Evolutionary conservation across 2,797 vertebrate genomes (phyloP), one percentile per base, ranked within the genome.

Genomic region (Falco rusticolus): DNA sequence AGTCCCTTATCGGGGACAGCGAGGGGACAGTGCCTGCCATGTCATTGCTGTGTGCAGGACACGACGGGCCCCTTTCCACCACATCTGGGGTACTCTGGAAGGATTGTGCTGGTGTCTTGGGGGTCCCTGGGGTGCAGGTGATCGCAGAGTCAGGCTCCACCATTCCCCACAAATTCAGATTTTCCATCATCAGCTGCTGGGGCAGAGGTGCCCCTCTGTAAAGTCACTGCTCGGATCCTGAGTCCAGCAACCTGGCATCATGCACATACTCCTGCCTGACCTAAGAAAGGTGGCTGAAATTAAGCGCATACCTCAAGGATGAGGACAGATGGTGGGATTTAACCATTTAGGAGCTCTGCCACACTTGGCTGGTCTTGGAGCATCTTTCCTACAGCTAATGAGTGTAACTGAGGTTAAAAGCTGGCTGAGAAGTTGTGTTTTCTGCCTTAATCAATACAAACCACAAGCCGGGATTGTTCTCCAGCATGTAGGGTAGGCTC

Each of bases 51-150:
- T 5, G 16, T 21, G 26, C 0, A 1, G 11, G 45, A 24, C 5
- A 0, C 1, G 1, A 2, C 9, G 29, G 26, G 15, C 6, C 29
- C 14, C 50, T 48, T 69, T 11, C 53, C 47, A 12, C 16, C 19
- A 50, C 29, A 3, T 2, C 13, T 71, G n/a, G 34, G 29, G 13
- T 29, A 16, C 39, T 66, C 78, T 39, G 60, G 37, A 45, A 75
- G 25, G 37, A 14, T 3, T 6, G 43, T 56, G 56, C 29, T 84
- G 65, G 24, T 66, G 68, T 43, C 26, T 69, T 1, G 0, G 20
- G 13, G 3, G 11, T 69, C 19, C 31, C 60, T 25, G 31, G 63
- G 56, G 21, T 19, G 24, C 41, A 74, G 63, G 48, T 68, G 65
- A 17, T 28, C 53, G 31, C 34, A 33, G 34, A 39, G 16, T 51